Evolutionary conservation across 1,140 invertebrate genomes (phyloP).

Genomic region (Polypedilum vanderplanki): DNA sequence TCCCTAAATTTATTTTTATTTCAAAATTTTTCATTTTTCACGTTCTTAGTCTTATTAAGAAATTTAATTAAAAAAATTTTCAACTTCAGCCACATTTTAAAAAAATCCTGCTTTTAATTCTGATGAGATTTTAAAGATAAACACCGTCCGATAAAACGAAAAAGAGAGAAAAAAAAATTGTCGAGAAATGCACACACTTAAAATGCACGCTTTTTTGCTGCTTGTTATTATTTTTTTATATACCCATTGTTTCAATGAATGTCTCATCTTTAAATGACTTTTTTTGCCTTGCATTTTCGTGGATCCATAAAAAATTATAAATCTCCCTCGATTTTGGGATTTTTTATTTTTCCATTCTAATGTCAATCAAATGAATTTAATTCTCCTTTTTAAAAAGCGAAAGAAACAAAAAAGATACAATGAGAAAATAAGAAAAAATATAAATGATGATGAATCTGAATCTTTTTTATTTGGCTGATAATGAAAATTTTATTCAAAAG

Average conservation of each 20-base stretch:
- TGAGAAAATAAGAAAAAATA: too few relatives aligned
- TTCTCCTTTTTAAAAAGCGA: too few relatives aligned
- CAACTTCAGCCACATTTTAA: too few relatives aligned
- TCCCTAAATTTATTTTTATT: too few relatives aligned
- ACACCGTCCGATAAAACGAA: neutral
- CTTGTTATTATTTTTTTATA: neutral
- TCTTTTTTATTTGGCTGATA: too few relatives aligned
- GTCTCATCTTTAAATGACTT: neutral
- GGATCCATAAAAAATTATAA: neutral
- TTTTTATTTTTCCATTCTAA: neutral
- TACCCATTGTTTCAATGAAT: neutral
- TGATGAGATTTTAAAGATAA: neutral
- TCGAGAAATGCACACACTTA: neutral
- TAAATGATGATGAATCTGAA: too few relatives aligned
- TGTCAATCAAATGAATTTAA: slow-evolving; percentile 11
- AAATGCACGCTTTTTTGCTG: slow-evolving; percentile 11
- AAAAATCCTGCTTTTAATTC: neutral
- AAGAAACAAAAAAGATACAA: too few relatives aligned
- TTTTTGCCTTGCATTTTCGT: neutral
- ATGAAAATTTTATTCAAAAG: too few relatives aligned
- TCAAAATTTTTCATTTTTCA: too few relatives aligned
- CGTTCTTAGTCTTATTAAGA: too few relatives aligned
- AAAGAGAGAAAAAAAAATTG: too few relatives aligned
- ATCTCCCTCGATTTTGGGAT: neutral
- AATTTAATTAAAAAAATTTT: too few relatives aligned